phyloP scores from a whole-genome alignment of 2,797 vertebrate species.

The Eutrigla gurnardus region DNA sequence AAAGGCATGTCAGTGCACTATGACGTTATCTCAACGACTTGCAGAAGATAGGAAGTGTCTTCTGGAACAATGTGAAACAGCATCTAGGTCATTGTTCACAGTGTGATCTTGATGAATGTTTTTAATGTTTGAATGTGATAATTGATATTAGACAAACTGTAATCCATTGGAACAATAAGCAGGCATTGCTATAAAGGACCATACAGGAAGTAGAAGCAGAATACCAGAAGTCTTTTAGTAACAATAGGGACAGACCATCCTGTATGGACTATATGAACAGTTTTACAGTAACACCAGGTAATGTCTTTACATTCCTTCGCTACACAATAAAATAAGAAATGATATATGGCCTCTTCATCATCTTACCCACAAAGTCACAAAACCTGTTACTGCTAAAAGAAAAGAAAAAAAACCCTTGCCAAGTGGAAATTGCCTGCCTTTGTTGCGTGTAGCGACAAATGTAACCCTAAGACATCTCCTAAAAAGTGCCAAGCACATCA shows the following conservation, averaged over 20 bases:
- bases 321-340: not conserved
- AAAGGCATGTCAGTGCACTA: not conserved
- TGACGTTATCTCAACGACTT: constrained; percentile 6
- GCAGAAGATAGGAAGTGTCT: not conserved
- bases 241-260: not conserved
- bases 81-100: not conserved
- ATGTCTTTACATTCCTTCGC: not conserved
- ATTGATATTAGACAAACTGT: not conserved
- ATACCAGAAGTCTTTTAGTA: not conserved
- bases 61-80: not conserved
- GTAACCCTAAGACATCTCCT: constrained; percentile 17
- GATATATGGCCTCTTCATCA: not conserved
- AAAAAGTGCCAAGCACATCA: constrained; percentile 10
- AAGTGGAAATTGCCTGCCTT: not conserved
- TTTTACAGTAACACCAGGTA: not conserved
- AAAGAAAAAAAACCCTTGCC: not conserved
- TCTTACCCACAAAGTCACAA: not conserved
- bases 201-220: not conserved
- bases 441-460: constrained; percentile 7
- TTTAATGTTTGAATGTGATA: not conserved
- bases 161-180: not conserved
- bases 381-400: not conserved
- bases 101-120: not conserved
- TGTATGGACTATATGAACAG: not conserved
- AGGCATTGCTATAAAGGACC: not conserved